These are phyloP conservation scores for Acanthochromis polyacanthus DNA, from an alignment of 2,113 vertebrate genomes.

Conservation along the genomic window DNA sequence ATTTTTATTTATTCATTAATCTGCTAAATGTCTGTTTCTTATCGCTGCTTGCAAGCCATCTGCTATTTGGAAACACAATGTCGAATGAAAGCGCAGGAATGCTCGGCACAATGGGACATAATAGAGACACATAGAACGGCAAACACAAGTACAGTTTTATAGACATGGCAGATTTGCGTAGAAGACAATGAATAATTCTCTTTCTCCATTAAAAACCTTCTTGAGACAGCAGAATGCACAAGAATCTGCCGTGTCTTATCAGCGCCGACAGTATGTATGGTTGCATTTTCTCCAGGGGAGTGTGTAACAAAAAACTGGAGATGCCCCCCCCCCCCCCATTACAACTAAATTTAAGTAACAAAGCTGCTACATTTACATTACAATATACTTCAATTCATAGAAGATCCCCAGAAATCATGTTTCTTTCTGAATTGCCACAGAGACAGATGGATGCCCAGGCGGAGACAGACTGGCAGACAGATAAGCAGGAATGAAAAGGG, in stretches of 20 bases:
- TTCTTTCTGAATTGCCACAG: constrained; percentile 13
- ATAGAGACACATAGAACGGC: constrained; percentile 50
- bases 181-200: constrained; percentile 72
- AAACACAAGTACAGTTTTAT: constrained; percentile 44
- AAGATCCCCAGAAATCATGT: constrained; percentile 29
- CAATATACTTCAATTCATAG: constrained; percentile 40
- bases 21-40: constrained; percentile 67
- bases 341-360: constrained; percentile 31
- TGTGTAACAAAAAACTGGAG: constrained; percentile 21
- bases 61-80: constrained; percentile 62
- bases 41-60: constrained; percentile 65
- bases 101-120: constrained; percentile 63
- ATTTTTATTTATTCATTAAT: constrained; percentile 71
- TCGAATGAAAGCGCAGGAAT: constrained; percentile 50
- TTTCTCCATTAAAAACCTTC: constrained; percentile 57
- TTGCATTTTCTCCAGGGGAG: constrained; percentile 56
- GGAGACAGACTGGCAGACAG: background rate
- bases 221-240: constrained; percentile 40
- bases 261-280: constrained; percentile 51
- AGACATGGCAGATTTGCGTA: constrained; percentile 66
- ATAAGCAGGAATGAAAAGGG: background rate
- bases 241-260: constrained; percentile 68
- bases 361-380: constrained; percentile 48
- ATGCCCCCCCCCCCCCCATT: constrained; percentile 38
- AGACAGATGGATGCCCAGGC: constrained; percentile 6